Evolutionary conservation across 2,888 invertebrate species (phyloP).

Genomic region (Altica lythri): DNA sequence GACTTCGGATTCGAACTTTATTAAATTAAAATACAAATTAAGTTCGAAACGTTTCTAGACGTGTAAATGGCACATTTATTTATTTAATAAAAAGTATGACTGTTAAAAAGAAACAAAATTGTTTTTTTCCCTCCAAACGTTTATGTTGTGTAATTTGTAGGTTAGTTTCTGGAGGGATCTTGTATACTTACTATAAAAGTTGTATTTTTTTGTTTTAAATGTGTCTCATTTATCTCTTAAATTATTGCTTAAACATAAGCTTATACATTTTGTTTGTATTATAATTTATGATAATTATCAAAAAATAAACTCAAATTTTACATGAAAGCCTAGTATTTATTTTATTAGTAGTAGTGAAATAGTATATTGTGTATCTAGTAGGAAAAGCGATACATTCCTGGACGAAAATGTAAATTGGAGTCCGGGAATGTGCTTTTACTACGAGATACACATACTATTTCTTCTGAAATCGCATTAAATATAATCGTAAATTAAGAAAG

Average conservation of each 20-base stretch:
- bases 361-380: too few species aligned
- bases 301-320: slow-evolving; percentile 47
- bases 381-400: too few species aligned
- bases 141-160: slow-evolving; percentile 43
- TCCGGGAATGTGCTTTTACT: too few species aligned
- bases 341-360: background rate
- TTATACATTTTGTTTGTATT: slow-evolving; percentile 52
- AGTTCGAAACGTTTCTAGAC: too few species aligned
- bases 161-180: slow-evolving; percentile 34
- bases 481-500: too few species aligned
- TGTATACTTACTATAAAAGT: slow-evolving; percentile 42
- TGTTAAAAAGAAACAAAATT: slow-evolving; percentile 31
- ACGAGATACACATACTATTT: too few species aligned
- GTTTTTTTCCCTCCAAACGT: slow-evolving; percentile 33
- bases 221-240: slow-evolving; percentile 47
- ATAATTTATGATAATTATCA: slow-evolving; percentile 52
- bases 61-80: slow-evolving; percentile 44
- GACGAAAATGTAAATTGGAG: too few species aligned
- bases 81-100: slow-evolving; percentile 37
- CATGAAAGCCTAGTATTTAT: slow-evolving; percentile 15
- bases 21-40: too few species aligned
- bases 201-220: slow-evolving; percentile 45
- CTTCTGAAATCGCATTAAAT: too few species aligned
- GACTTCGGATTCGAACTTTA: slow-evolving; percentile 39
- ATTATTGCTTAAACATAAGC: slow-evolving; percentile 51